phyloP scores from a whole-genome alignment of 2,797 vertebrate genomes.

The Leptoclinus maculatus region DNA sequence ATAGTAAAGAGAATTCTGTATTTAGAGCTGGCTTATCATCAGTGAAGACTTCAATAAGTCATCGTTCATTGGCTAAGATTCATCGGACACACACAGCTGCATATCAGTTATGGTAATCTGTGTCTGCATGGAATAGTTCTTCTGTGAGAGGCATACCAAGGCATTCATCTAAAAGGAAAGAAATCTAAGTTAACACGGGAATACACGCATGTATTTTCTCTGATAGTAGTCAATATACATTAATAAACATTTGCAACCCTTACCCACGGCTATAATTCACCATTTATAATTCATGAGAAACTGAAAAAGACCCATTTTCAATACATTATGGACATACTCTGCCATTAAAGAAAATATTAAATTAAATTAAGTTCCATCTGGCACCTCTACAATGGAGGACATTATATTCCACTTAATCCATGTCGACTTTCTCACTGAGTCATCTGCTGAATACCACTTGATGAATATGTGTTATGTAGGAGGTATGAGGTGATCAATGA shows the following conservation, averaged over 20 bases:
- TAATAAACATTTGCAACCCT: slow-evolving; percentile 34
- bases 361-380: slow-evolving; percentile 53
- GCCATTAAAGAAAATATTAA: slow-evolving; percentile 16
- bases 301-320: slow-evolving; percentile 30
- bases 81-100: slow-evolving; percentile 29
- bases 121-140: slow-evolving; percentile 28
- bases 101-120: slow-evolving; percentile 42
- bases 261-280: slow-evolving; percentile 17
- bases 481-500: slow-evolving; percentile 64
- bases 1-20: slow-evolving; percentile 32
- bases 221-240: slow-evolving; percentile 39
- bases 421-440: slow-evolving; percentile 63
- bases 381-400: slow-evolving; percentile 40
- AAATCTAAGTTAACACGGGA: slow-evolving; percentile 33
- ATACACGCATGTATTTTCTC: slow-evolving; percentile 22
- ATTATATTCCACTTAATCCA: slow-evolving; percentile 55
- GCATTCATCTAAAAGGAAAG: slow-evolving; percentile 8
- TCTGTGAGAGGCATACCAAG: not conserved
- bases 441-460: slow-evolving; percentile 45
- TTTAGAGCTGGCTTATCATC: slow-evolving; percentile 26
- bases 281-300: slow-evolving; percentile 28
- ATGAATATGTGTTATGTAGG: slow-evolving; percentile 61
- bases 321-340: slow-evolving; percentile 17
- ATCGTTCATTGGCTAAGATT: slow-evolving; percentile 33
- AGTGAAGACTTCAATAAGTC: slow-evolving; percentile 46